Percentiles rank a stretch among this genome's conserved stretches.
Conservation (phyloP, 2,888 invertebrate genomes). For the Aphrophora alni region DNA sequence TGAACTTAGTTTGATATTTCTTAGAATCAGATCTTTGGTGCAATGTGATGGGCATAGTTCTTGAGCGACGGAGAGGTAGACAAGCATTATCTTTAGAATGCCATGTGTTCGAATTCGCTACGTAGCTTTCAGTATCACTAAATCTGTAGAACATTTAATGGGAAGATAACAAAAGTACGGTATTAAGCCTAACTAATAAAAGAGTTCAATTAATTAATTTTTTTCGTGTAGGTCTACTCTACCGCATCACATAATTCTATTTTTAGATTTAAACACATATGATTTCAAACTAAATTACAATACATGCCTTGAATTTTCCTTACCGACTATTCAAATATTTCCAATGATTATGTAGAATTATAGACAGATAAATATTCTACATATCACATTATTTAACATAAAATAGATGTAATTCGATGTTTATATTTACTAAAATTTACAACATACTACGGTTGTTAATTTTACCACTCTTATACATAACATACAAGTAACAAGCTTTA, state of each 20-base stretch:
- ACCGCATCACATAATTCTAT: background rate
- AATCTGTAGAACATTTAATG: slow-evolving; percentile 39
- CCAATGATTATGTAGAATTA: too few species aligned
- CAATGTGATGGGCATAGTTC: slow-evolving; percentile 30
- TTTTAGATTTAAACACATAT: background rate
- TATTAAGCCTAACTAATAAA: background rate
- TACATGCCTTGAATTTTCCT: background rate
- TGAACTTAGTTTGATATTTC: slow-evolving; percentile 18
- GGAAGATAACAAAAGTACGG: background rate
- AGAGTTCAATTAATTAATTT: background rate
- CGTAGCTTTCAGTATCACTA: slow-evolving; percentile 40
- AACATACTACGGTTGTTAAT: too few species aligned
- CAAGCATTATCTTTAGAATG: background rate
- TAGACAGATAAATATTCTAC: too few species aligned
- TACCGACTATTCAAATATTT: too few species aligned
- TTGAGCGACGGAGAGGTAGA: slow-evolving; percentile 24
- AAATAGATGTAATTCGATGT: too few species aligned
- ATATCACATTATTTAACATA: too few species aligned
- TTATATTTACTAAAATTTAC: too few species aligned
- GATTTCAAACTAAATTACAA: background rate
- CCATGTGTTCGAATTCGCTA: slow-evolving; percentile 20
- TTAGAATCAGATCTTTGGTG: slow-evolving; percentile 23
- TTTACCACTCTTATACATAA: too few species aligned
- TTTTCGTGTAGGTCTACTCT: background rate
- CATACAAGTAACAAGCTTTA: too few species aligned